Evolutionary conservation across 2,113 vertebrate genomes (phyloP), one percentile per base, ranked within the genome.

Genomic region (Penelope pileata): DNA sequence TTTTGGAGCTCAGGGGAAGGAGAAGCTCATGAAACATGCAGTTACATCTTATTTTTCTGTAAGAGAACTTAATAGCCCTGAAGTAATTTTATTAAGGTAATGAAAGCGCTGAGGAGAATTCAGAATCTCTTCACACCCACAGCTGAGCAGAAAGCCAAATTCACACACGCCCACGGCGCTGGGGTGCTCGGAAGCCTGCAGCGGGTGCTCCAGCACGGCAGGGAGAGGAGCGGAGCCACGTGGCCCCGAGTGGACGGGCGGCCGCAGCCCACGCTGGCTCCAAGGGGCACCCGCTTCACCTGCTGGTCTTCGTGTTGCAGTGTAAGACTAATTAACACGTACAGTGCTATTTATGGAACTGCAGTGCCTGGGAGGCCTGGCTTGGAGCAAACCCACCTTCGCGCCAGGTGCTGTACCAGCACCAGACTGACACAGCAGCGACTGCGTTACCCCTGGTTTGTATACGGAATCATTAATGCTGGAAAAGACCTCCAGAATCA

Each of bases 81-180:
- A 88, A 84, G 83, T 84, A 47, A 94, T 93, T 89, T 86, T 84
- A 92, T 93, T 94, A 96, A 94, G 91, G 83, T 68, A 94, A 88
- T 90, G 94, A 30, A 93, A 92, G 69, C 24, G 48, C 79, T 86
- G 91, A 42, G 70, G 80, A 83, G 83, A 81, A 88, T 92, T 95
- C 95, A 66, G 32, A 91, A 91, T 36, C 86, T 88, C 77, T 93
- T 93, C 83, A 78, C 91, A 91, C 92, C 88, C 94, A 72, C 94
- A 50, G 3, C 38, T 0, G 14, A 92, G 84, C 75, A 84, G 84
- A 82, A 72, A 85, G 88, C 76, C 60, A 40, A 47, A 68, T 93
- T 92, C 92, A 36, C 96, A 88, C 68, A 36, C 72, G 13, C 95
- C 93, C 83, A 93, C 93, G 48, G 85, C 1, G 0, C 54, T 0